Evolutionary conservation across 2,888 invertebrate species (phyloP), one percentile per base, ranked within the genome.

Genomic region (Uloborus plumipes): DNA sequence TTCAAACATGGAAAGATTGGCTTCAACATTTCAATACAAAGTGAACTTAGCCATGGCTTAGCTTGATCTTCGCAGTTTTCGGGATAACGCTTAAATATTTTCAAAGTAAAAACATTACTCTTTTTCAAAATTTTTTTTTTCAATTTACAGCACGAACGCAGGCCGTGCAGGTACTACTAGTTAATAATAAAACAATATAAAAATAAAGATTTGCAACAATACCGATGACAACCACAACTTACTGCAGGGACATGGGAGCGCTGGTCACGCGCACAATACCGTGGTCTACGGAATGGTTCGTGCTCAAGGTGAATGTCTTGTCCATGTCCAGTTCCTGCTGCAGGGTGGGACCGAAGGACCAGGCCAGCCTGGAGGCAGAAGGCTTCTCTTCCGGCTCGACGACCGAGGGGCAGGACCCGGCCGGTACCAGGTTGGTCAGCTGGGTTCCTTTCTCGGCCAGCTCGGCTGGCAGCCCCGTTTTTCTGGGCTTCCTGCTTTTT

Each of bases 171-270:
- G n/a, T n/a, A n/a, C n/a, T n/a, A n/a, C n/a, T n/a, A n/a, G n/a
- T n/a, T n/a, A n/a, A n/a, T n/a, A n/a, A n/a, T n/a, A n/a, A n/a
- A n/a, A n/a, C n/a, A n/a, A n/a, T n/a, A n/a, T n/a, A n/a, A n/a
- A n/a, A n/a, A n/a, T n/a, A n/a, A n/a, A n/a, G n/a, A n/a, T n/a
- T n/a, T n/a, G n/a, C n/a, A n/a, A 26, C 2, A 39, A 6, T 39
- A 11, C 39, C 9, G 9, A 39, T 39, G 9, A 39, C 9, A 39
- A 6, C 9, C 9, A 39, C 7, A 39, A 39, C 86, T 90, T 90
- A 94, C 94, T 93, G 93, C 85, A 94, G 91, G 86, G 93, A 93
- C 86, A 93, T 94, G 7, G 94, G 94, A 61, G 94, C 93, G 88
- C 93, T 94, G 85, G 94, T 94, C 75, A 94, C 92, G 89, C 91